Evolutionary conservation across 2,797 vertebrate genomes (phyloP).

Genomic region (Rhabdophis nuchalis): DNA sequence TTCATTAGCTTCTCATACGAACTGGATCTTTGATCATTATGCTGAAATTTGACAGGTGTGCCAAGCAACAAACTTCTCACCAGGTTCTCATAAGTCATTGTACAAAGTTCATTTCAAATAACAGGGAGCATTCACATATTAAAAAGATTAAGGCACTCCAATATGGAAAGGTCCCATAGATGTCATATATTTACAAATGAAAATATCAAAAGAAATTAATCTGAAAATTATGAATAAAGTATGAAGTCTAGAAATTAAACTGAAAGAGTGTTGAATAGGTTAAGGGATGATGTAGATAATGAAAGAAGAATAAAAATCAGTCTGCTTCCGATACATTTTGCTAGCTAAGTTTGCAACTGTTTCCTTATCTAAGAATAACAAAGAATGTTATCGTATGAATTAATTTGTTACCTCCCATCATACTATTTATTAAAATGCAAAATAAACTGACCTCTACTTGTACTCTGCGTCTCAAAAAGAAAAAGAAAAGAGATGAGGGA

Average conservation of each 20-base stretch:
- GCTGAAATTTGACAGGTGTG: constrained; percentile 41
- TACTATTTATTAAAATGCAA: constrained; percentile 65
- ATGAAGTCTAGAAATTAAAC: constrained; percentile 66
- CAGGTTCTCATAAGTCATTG: constrained; percentile 42
- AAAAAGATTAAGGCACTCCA: constrained; percentile 60
- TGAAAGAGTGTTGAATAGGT: constrained; percentile 54
- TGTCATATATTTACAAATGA: constrained; percentile 59
- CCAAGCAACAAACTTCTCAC: constrained; percentile 46
- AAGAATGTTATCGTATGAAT: constrained; percentile 57
- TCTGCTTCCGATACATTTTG: not conserved
- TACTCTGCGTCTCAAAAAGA: constrained; percentile 54
- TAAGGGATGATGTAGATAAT: constrained; percentile 30
- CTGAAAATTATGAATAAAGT: constrained; percentile 67
- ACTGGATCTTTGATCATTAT: constrained; percentile 50
- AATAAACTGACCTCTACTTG: constrained; percentile 58
- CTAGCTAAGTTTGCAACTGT: constrained; percentile 39
- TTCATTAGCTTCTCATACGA: constrained; percentile 51
- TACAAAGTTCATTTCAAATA: constrained; percentile 44
- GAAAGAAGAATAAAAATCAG: constrained; percentile 47
- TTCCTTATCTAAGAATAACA: constrained; percentile 58
- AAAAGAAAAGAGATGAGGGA: not conserved
- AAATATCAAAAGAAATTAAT: constrained; percentile 68
- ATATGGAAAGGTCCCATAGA: constrained; percentile 59
- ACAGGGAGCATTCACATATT: constrained; percentile 28
- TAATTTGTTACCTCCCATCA: constrained; percentile 58